Conservation (phyloP, 92 coral and sea anemone species). For the Palythoa grandis region DNA sequence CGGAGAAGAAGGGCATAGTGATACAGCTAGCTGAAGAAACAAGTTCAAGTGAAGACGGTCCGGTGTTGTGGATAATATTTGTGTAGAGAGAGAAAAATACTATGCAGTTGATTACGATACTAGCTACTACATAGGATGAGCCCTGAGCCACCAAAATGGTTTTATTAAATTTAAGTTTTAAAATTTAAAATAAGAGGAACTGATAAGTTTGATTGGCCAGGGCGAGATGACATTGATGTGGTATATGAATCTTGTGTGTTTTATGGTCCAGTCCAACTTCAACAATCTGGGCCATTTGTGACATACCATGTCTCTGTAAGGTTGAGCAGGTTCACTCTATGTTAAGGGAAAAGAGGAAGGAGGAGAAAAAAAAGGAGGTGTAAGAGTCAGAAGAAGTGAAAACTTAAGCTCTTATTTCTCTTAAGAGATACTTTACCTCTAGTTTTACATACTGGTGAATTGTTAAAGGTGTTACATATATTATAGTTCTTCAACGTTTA, state of each 20-base stretch:
- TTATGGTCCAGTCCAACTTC: constrained; percentile 32
- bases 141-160: not conserved
- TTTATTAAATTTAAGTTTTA: constrained; percentile 1
- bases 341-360: constrained; percentile 21
- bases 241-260: constrained; percentile 4
- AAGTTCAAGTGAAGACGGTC: not conserved
- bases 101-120: constrained; percentile 8
- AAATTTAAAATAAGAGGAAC: not conserved
- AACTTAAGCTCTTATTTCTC: constrained; percentile 7
- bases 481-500: not conserved
- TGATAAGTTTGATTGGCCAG: constrained; percentile 30
- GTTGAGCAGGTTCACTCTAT: not conserved
- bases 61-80: not conserved
- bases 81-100: not conserved
- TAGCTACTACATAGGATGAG: constrained; percentile 8
- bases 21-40: not conserved
- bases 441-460: constrained; percentile 6
- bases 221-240: constrained; percentile 4
- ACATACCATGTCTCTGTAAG: not conserved
- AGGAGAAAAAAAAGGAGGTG: constrained; percentile 17
- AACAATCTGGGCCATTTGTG: not conserved
- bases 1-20: not conserved
- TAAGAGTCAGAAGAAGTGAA: constrained; percentile 9
- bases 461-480: not conserved
- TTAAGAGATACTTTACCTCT: not conserved